Evolutionary conservation across 2,113 vertebrate genomes (phyloP).

Genomic region (Glaucidium brasilianum): DNA sequence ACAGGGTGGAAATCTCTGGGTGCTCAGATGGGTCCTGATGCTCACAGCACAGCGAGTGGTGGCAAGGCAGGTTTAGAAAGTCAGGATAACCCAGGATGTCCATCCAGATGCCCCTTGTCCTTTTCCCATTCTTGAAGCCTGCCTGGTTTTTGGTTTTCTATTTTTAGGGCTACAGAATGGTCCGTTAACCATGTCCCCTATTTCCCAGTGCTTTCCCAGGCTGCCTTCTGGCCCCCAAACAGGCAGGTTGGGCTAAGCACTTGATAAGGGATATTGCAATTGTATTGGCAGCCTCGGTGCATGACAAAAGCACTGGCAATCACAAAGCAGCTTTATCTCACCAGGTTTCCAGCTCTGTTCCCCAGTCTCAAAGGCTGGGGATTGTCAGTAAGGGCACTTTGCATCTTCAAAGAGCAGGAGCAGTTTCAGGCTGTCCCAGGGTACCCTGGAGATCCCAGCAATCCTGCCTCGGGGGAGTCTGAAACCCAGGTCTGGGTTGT

Average conservation of each 20-base stretch:
- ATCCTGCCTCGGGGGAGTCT: not conserved
- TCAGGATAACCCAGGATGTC: not conserved
- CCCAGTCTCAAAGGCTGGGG: not conserved
- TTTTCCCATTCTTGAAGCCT: not conserved
- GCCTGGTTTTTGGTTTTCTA: not conserved
- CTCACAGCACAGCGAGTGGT: not conserved
- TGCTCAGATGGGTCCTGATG: not conserved
- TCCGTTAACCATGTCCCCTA: not conserved
- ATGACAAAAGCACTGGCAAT: conserved; percentile 45
- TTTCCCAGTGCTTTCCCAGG: not conserved
- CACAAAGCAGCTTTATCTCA: conserved; percentile 46
- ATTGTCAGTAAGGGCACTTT: not conserved
- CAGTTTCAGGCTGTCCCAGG: not conserved
- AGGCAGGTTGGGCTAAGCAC: not conserved
- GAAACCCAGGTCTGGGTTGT: not conserved
- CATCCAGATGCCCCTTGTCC: not conserved
- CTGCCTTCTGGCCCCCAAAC: not conserved
- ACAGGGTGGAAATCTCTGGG: not conserved
- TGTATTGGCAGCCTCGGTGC: not conserved
- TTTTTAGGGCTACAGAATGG: not conserved
- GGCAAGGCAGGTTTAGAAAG: not conserved
- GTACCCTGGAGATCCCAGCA: not conserved
- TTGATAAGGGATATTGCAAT: not conserved
- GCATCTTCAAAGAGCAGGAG: conserved; percentile 47
- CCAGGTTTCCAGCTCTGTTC: not conserved